Evolutionary conservation across 2,113 vertebrate genomes (phyloP).

Genomic region (Gobio gobio): DNA sequence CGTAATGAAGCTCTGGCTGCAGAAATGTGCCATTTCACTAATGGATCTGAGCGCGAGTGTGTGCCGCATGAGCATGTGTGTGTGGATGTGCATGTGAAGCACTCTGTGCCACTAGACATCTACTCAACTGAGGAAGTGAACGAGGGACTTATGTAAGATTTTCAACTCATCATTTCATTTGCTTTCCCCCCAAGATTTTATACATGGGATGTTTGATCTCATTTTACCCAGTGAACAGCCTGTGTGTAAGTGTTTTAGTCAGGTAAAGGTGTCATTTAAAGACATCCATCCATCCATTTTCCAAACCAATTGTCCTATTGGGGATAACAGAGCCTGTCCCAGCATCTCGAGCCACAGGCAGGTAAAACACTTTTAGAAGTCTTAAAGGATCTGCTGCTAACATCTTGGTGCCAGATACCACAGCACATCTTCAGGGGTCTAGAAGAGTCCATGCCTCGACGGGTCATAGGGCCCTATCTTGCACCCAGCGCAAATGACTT

Average conservation of each 20-base stretch:
- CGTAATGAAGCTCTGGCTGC: constrained; percentile 45
- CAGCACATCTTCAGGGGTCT: too few relatives aligned
- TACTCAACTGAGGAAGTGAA: neutral
- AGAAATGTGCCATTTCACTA: constrained; percentile 40
- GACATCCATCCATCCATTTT: too few relatives aligned
- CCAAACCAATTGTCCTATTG: too few relatives aligned
- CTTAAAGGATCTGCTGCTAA: too few relatives aligned
- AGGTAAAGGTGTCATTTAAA: too few relatives aligned
- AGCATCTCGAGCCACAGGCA: neutral
- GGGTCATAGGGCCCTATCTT: too few relatives aligned
- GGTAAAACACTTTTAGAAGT: neutral
- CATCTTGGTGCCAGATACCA: too few relatives aligned
- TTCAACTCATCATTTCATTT: neutral
- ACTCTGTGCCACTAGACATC: neutral
- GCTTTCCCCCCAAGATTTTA: neutral
- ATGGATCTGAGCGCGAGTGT: constrained; percentile 23
- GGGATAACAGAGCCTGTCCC: too few relatives aligned
- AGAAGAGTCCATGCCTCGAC: too few relatives aligned
- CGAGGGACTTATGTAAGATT: neutral
- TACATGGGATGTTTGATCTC: neutral
- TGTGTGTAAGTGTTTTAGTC: too few relatives aligned
- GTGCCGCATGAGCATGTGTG: neutral
- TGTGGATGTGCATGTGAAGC: constrained; percentile 12
- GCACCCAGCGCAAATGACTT: too few relatives aligned
- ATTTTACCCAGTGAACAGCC: too few relatives aligned